Evolutionary conservation across 1,140 invertebrate species (phyloP).

Genomic region (Leptinotarsa defecta): DNA sequence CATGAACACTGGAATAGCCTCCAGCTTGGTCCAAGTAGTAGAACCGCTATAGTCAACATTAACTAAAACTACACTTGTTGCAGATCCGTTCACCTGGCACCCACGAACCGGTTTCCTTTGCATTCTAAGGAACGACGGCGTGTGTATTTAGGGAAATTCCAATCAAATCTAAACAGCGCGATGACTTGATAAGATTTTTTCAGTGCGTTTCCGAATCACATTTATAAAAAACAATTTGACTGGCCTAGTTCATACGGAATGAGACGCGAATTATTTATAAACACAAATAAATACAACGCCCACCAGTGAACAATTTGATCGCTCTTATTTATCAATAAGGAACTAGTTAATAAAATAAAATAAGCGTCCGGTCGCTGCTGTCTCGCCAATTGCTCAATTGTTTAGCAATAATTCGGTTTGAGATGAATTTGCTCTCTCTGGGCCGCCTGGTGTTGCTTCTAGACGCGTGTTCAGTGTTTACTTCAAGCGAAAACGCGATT

Average conservation of each 20-base stretch:
- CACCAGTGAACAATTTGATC: neutral
- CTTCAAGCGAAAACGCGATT: neutral
- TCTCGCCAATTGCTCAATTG: neutral
- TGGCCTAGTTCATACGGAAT: neutral
- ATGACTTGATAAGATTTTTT: neutral
- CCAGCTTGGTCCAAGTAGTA: no score
- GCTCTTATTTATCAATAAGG: conserved; percentile 3
- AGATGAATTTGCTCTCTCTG: neutral
- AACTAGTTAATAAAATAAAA: neutral
- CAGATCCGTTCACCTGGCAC: no score
- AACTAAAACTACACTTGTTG: no score
- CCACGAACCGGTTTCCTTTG: neutral
- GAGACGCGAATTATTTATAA: conserved; percentile 12
- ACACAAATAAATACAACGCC: conserved; percentile 14
- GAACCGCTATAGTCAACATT: no score
- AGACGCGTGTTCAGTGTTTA: neutral
- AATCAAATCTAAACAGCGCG: neutral
- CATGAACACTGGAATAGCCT: no score
- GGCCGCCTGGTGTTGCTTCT: neutral
- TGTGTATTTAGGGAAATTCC: neutral
- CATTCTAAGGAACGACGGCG: neutral
- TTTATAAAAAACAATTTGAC: neutral
- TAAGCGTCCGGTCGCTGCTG: neutral
- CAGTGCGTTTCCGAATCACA: neutral
- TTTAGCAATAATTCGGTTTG: neutral